phyloP scores from a whole-genome alignment of 1,140 invertebrate species.

The Polypedilum vanderplanki region DNA sequence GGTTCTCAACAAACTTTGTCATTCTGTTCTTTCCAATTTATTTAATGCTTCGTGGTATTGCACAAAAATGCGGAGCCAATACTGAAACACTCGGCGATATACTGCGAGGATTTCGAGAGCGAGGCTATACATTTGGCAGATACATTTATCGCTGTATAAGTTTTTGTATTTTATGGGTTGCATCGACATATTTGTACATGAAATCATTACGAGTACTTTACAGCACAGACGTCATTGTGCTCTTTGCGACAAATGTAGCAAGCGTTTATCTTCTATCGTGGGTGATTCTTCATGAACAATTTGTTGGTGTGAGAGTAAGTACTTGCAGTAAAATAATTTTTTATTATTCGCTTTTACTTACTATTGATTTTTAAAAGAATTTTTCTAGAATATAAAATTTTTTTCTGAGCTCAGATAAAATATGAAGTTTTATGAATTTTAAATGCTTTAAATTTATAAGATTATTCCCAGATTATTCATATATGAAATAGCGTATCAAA shows the following conservation, averaged over 20 bases:
- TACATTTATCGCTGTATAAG: conserved; percentile 77
- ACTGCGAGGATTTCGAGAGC: conserved; percentile 74
- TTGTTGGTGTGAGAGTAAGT: conserved; percentile 88
- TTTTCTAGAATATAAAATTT: no score
- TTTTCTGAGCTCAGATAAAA: no score
- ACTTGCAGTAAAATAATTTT: no score
- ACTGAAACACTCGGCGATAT: conserved; percentile 69
- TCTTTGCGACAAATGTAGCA: conserved; percentile 88
- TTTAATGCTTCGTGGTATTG: conserved; percentile 61
- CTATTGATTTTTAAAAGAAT: no score
- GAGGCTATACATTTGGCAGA: conserved; percentile 75
- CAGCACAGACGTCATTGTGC: conserved; percentile 83
- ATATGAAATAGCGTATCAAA: no score
- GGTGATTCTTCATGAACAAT: conserved; percentile 94
- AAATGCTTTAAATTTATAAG: no score
- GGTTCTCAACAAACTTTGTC: conserved; percentile 91
- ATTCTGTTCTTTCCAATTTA: conserved; percentile 87
- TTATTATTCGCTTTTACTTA: no score
- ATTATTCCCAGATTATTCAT: no score
- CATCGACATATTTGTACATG: conserved; percentile 89
- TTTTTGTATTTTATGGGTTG: conserved; percentile 84
- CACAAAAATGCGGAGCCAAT: conserved; percentile 64
- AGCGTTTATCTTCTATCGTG: conserved; percentile 90
- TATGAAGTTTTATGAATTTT: no score
- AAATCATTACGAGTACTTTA: conserved; percentile 74